Evolutionary conservation across 2,888 invertebrate genomes (phyloP), one percentile per base, ranked within the genome.

Genomic region (Parthenolecanium corni): DNA sequence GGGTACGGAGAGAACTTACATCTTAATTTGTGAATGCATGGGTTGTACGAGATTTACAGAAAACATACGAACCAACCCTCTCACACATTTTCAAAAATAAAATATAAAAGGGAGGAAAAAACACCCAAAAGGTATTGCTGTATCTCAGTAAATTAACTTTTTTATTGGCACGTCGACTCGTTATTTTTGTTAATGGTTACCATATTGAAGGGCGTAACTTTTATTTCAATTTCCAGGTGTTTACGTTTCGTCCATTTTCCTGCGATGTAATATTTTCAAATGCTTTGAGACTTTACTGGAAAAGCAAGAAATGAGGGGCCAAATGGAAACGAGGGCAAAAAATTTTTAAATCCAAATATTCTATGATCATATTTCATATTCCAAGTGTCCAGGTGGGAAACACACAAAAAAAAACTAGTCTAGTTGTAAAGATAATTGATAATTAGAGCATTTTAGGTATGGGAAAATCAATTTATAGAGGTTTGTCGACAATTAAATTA

Each of bases 141-240:
- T 31, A 40, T 49, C 61, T 61, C 61, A 51, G 49, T 61, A 61
- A 61, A 61, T 61, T 61, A 61, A 38, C 31, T 49, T 51, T 61
- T 61, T 61, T 61, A 61, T 61, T 61, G 38, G 49, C 20, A 21
- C 36, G 58, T 61, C 38, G 47, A 61, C 49, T 44, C 21, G 51
- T 44, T 51, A 47, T 11, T n/a, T 47, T 49, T 49, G 49, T 61
- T 61, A 61, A 61, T 61, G 61, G 61, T 49, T 61, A 51, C 61
- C 61, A 61, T 61, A 61, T 61, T 61, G 47, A 61, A 61, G 51
- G 61, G 61, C 61, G 61, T 61, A 61, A 51, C 61, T 58, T 58
- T 47, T n/a, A 31, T 31, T 31, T 31, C 31, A 31, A 51, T 49
- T 61, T 61, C 61, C 61, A 61, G 61, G 61, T 61, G 61, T 61